Percentiles rank a stretch among this genome's conserved stretches.
These are phyloP conservation scores for Trichonephila inaurata DNA, from an alignment of 1,140 invertebrate genomes.

Conservation along the genomic window DNA sequence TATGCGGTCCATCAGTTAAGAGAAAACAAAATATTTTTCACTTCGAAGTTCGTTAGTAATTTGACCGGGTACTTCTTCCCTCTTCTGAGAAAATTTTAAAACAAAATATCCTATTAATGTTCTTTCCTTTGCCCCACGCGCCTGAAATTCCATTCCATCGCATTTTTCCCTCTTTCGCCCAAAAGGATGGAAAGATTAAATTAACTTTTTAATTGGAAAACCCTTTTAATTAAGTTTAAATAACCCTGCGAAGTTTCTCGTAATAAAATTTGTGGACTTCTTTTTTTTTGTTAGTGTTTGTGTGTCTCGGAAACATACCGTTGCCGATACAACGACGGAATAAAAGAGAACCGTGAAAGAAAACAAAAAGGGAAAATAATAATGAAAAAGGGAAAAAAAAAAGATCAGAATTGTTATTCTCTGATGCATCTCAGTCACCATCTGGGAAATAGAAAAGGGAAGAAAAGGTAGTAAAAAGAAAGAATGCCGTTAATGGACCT, in stretches of 20 bases:
- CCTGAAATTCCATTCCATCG: not conserved
- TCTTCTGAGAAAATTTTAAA: not conserved
- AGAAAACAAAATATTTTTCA: not conserved
- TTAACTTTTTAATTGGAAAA: constrained; percentile 56
- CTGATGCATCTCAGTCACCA: not conserved
- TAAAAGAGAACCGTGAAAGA: not conserved
- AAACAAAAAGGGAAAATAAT: not conserved
- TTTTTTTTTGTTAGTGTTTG: not conserved
- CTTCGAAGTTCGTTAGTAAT: not conserved
- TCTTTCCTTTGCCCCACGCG: not conserved
- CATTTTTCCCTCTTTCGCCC: not conserved
- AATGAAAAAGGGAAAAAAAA: not conserved
- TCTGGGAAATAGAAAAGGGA: not conserved
- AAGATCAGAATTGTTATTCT: not conserved
- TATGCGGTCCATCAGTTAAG: not conserved
- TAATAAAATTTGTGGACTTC: not conserved
- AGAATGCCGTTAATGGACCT: not conserved
- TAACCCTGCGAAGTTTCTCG: not conserved
- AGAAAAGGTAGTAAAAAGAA: not conserved
- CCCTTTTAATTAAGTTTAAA: constrained; percentile 32
- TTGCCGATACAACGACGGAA: not conserved
- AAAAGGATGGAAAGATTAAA: not conserved
- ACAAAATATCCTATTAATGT: constrained; percentile 31
- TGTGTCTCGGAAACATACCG: not conserved
- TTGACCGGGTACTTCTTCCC: not conserved